Conservation (phyloP, 1,140 invertebrate species). For the Hyphantria cunea region DNA sequence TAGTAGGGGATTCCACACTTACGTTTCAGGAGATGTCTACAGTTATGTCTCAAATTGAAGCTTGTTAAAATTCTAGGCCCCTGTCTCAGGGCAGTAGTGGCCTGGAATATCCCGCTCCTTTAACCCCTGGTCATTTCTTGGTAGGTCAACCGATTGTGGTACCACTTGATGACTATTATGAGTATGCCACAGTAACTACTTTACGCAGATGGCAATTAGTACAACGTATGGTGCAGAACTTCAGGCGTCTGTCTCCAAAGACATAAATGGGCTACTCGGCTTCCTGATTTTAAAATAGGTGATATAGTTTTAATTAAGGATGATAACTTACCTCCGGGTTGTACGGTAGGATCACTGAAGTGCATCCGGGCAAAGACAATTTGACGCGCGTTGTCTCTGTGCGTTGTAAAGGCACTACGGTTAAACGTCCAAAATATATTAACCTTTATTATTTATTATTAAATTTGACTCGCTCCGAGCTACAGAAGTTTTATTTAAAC, state of each 20-base stretch:
- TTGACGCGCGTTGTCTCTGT: conserved; percentile 7
- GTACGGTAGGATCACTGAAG: conserved; percentile 2
- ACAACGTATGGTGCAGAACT: conserved; percentile 16
- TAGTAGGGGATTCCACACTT: too few species aligned
- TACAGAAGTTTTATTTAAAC: too few species aligned
- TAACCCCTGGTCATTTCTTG: conserved; percentile 21
- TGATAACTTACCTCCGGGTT: conserved; percentile 7
- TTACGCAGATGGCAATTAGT: conserved; percentile 13
- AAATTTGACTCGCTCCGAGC: too few species aligned
- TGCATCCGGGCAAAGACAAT: neutral
- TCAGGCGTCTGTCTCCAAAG: conserved; percentile 3
- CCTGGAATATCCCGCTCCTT: conserved; percentile 7
- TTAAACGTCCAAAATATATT: conserved; percentile 6
- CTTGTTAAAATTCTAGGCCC: conserved; percentile 20
- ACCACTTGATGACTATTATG: conserved; percentile 8
- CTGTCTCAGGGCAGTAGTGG: conserved; percentile 2
- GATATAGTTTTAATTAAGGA: conserved; percentile 7
- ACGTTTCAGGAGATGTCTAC: conserved; percentile 21
- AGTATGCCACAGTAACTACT: neutral
- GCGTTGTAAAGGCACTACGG: conserved; percentile 1
- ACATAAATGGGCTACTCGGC: neutral
- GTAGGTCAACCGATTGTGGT: conserved; percentile 13
- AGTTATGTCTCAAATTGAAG: conserved; percentile 15
- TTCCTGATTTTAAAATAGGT: neutral
- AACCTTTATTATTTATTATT: too few species aligned